phyloP scores from a whole-genome alignment of 1,140 invertebrate genomes.

The Meloidogyne hapla region DNA sequence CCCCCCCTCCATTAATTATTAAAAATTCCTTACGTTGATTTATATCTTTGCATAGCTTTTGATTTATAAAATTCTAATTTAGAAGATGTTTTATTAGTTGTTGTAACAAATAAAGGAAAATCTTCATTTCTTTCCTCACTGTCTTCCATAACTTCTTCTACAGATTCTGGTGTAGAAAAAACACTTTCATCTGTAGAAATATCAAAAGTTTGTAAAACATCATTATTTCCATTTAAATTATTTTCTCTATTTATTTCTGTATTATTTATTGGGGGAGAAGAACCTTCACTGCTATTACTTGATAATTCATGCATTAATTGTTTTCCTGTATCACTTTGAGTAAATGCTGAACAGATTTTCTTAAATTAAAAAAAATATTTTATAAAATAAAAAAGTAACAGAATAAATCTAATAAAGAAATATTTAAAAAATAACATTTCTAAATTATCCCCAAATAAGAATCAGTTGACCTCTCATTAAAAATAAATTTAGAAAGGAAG shows the following conservation, averaged over 20 bases:
- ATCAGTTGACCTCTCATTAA: too few species aligned
- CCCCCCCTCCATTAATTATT: neutral
- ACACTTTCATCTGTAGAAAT: conserved; percentile 9
- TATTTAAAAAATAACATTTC: too few species aligned
- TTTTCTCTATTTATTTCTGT: neutral
- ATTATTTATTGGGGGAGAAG: conserved; percentile 9
- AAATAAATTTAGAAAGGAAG: too few species aligned
- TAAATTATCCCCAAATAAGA: too few species aligned
- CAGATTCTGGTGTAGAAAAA: neutral
- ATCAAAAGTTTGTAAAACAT: conserved; percentile 1
- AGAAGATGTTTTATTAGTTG: neutral
- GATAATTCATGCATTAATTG: conserved; percentile 11
- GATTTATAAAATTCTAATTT: conserved; percentile 2
- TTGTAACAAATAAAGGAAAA: neutral
- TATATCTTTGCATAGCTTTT: conserved; percentile 16
- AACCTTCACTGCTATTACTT: neutral
- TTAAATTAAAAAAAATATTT: conserved; percentile 67
- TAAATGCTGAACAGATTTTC: conserved; percentile 65
- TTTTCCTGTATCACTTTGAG: conserved; percentile 37
- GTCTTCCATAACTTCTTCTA: neutral
- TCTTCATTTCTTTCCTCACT: neutral
- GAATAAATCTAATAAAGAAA: too few species aligned
- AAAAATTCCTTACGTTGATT: conserved; percentile 16
- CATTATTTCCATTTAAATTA: conserved; percentile 6
- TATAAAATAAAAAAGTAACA: too few species aligned